phyloP scores from a whole-genome alignment of 2,888 invertebrate genomes.

The Parthenolecanium corni region DNA sequence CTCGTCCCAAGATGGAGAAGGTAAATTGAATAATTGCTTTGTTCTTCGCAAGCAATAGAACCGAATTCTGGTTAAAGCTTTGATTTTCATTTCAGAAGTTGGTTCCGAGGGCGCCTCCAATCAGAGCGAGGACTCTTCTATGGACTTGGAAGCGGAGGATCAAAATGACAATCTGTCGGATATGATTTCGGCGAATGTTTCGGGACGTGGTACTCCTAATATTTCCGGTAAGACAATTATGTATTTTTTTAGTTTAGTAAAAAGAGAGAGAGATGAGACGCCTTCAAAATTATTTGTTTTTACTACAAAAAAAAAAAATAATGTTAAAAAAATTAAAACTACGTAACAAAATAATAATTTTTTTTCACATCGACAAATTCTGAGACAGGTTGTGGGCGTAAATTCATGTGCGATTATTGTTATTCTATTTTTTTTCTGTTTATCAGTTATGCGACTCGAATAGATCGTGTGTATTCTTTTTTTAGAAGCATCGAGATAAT shows the following conservation, averaged over 20 bases:
- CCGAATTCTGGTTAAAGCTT: neutral
- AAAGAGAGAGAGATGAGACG: too few relatives aligned
- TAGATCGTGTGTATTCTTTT: too few relatives aligned
- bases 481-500: too few relatives aligned
- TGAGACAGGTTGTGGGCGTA: too few relatives aligned
- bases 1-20: conserved; percentile 23
- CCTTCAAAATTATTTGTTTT: too few relatives aligned
- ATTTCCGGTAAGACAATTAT: conserved; percentile 56
- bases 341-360: too few relatives aligned
- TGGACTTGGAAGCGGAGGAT: conserved; percentile 77
- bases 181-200: conserved; percentile 92
- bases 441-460: too few relatives aligned
- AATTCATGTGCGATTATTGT: too few relatives aligned
- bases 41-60: neutral
- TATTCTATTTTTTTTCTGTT: too few relatives aligned
- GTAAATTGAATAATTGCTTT: neutral
- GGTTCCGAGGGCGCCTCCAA: conserved; percentile 93
- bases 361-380: too few relatives aligned
- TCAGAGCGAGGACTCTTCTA: conserved; percentile 75
- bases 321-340: too few relatives aligned
- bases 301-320: too few relatives aligned
- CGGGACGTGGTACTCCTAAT: conserved; percentile 83
- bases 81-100: conserved; percentile 48
- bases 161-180: conserved; percentile 83
- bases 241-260: neutral